Base-by-base conservation (phyloP, 2,888 invertebrate genomes). In the Cremastobaeus sp. region DNA sequence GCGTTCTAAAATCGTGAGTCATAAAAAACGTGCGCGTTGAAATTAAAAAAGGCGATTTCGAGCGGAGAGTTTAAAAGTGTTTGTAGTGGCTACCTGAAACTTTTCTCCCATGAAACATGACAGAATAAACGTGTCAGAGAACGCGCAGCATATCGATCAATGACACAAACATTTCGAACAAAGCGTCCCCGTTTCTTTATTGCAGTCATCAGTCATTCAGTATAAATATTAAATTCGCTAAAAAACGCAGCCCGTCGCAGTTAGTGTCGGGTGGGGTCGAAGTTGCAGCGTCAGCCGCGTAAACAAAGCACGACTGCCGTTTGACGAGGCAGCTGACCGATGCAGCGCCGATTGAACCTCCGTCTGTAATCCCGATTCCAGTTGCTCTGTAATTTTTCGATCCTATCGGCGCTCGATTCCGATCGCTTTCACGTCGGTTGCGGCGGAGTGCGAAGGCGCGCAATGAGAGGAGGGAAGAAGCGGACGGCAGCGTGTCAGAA, bases 221-320 rank as follows among this genome's bases (percentile, higher is more conserved):
- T 86, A 87, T 87, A 87, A 87, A 87, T 87, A 87, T 87, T 87
- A 87, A 87, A 87, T 87, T 86, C 84, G 86, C 82, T 86, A 85
- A 86, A 86, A 85, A 87, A 85, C 82, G 79, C 72, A 66, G 65
- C 57, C 69, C 64, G 66, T 70, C 69, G 64, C 69, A 77, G 69
- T 71, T 28, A 30, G 21, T 30, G 41, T 9, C 59, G 68, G 68
- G 60, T 79, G 77, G 87, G 87, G 86, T 84, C 79, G 83, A 85
- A 86, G 82, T 85, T 87, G 87, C 87, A 86, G 69, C 84, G 87
- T 87, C 87, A 87, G 82, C 78, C 77, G 74, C 76, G 78, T 80
- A 80, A 81, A 84, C 80, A 82, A 84, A 82, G 78, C 77, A 3
- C 60, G 77, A 66, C 76, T 77, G 76, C 35, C 57, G 76, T 76